Evolutionary conservation across 2,888 invertebrate genomes (phyloP), one percentile per base, ranked within the genome.

Genomic region (Metopia argyrocephala): DNA sequence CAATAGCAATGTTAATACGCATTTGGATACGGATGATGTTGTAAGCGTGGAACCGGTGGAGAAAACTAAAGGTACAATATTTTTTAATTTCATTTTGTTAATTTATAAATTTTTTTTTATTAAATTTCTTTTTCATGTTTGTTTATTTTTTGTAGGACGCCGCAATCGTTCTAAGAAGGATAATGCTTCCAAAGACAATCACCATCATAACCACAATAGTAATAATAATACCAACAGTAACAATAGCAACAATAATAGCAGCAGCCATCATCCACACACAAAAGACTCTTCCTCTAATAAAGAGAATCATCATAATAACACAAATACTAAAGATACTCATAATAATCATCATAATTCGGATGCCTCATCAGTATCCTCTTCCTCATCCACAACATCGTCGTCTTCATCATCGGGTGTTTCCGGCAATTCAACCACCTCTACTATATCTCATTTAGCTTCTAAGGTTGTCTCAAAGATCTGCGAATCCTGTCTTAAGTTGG

Each of bases 381-480:
- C 85, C 56, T 84, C 83, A 68, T 79, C 83, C 23, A 83, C 84
- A 31, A 85, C 86, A 15, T 84, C 85, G 59, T 85, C 86, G 21
- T 83, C 85, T 20, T 83, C 84, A 45, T 86, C 88, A 2, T 91
- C 85, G 89, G 87, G 92, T 74, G 80, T 86, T 56, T 83, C 86
- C 18, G 86, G 87, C 48, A 86, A 88, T 31, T 85, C 87, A n/a
- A 85, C 87, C 71, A 85, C 88, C 76, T 84, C 87, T 12, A 86
- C 87, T 79, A 89, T 90, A 81, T 87, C 90, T 68, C 88, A 89
- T 82, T 82, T 90, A 78, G 90, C 90, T 85, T 87, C 90, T 83
- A 90, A 90, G 85, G 88, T 90, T 56, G 90, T 90, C 64, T 86
- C 89, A 23, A 90, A 90, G 85, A 89, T 90, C 71, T 91, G 91